phyloP scores from a whole-genome alignment of 2,113 vertebrate genomes.

The Cettia cetti region DNA sequence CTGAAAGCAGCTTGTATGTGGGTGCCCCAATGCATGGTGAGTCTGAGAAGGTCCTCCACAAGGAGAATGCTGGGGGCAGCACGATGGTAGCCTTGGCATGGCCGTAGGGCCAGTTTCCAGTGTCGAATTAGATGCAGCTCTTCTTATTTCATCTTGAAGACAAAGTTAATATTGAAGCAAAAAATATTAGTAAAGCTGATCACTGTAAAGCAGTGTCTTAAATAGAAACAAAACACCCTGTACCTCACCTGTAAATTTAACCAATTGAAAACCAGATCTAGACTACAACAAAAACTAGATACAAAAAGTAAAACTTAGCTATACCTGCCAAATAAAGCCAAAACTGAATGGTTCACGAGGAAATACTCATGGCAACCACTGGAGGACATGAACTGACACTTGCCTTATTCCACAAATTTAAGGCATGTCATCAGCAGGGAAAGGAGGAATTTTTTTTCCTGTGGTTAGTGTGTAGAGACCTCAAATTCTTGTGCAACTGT shows the following conservation, averaged over 20 bases:
- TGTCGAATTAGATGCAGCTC: slow-evolving; percentile 74
- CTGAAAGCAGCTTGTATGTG: slow-evolving; percentile 89
- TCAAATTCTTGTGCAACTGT: background rate
- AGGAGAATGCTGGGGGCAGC: slow-evolving; percentile 96
- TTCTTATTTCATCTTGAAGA: slow-evolving; percentile 84
- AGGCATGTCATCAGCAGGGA: background rate
- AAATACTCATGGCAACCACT: background rate
- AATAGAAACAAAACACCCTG: background rate
- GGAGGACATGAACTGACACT: background rate
- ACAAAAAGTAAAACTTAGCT: background rate
- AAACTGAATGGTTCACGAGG: background rate
- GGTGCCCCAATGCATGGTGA: slow-evolving; percentile 85
- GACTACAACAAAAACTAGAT: background rate
- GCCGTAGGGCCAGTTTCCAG: slow-evolving; percentile 83
- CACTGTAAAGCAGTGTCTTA: background rate
- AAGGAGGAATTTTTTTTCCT: background rate
- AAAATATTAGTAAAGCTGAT: background rate
- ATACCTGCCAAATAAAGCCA: background rate
- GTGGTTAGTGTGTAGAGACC: background rate
- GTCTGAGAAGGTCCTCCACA: slow-evolving; percentile 88
- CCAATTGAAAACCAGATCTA: background rate
- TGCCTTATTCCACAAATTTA: background rate
- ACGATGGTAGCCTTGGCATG: slow-evolving; percentile 94
- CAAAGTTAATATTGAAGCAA: background rate
- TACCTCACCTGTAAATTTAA: background rate